Evolutionary conservation across 2,113 vertebrate species (phyloP), one percentile per base, ranked within the genome.

Genomic region (Collichthys lucidus): DNA sequence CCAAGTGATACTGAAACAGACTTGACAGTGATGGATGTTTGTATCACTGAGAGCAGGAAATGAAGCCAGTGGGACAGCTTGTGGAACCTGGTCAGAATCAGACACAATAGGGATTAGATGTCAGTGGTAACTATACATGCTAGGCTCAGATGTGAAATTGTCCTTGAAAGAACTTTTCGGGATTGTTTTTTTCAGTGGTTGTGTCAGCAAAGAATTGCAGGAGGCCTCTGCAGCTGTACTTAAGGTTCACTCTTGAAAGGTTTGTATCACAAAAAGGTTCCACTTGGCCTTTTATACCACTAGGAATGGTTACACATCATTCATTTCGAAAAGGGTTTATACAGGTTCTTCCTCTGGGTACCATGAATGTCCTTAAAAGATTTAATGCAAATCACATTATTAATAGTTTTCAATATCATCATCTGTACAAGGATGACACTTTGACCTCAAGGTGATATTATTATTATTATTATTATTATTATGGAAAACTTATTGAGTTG

Each of bases 11-110:
- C 79, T 85, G 40, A 87, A 14, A 60, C 46, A 61, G 74, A 67
- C 11, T 40, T 47, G 77, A 80, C 80, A 69, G 83, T 82, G 91
- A 91, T 73, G 63, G 80, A 92, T 89, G 80, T 44, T 65, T 76
- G 68, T 73, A 68, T 87, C 85, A 66, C 63, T 11, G 20, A 74
- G 64, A 84, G 63, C 74, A 86, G 90, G 88, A 93, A 92, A 92
- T 92, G 71, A 91, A 92, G 66, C 70, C 75, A 70, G 70, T 15
- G 40, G 52, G 77, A 74, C 60, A 49, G 50, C 56, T 75, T 53
- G 66, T 66, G 71, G 65, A 88, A 50, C 66, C 71, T 72, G 80
- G 72, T 86, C 67, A 67, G 42, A 79, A 62, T 85, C 73, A 69
- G 62, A 85, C 72, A 78, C 68, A 78, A 57, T 57, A 60, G 55